Conservation (phyloP, 2,888 invertebrate species). For the Eugnorisma glareosa region DNA sequence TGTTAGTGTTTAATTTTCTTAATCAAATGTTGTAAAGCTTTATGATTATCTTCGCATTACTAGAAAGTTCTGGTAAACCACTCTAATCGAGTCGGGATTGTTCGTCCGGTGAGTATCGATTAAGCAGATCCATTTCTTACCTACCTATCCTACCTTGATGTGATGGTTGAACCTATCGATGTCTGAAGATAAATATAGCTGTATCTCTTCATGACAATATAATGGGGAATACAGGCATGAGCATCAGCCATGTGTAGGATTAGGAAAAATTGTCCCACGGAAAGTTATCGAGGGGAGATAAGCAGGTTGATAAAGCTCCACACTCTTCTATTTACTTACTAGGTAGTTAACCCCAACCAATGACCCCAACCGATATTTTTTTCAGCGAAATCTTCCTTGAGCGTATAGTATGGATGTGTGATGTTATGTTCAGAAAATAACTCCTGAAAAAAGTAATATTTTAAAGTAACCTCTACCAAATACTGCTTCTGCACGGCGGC, state of each 20-base stretch:
- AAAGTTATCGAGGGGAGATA: slow-evolving; percentile 40
- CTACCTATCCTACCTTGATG: not conserved
- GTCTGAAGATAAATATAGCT: not conserved
- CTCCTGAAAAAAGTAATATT: not conserved
- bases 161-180: not conserved
- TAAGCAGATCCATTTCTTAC: slow-evolving; percentile 1
- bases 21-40: not conserved
- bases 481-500: not conserved
- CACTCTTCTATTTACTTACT: slow-evolving; percentile 16
- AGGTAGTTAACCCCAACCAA: slow-evolving; percentile 5
- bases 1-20: not conserved
- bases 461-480: not conserved
- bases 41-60: not conserved
- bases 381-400: not conserved
- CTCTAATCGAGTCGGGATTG: not conserved
- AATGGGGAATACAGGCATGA: not conserved
- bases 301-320: slow-evolving; percentile 32
- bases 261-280: slow-evolving; percentile 25
- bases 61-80: slow-evolving; percentile 1
- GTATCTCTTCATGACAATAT: not conserved
- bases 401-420: not conserved
- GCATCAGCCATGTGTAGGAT: not conserved
- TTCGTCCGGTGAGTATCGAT: slow-evolving; percentile 3
- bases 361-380: slow-evolving; percentile 6
- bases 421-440: not conserved